phyloP scores from a whole-genome alignment of 1,140 invertebrate species.

The Anoplophora glabripennis region DNA sequence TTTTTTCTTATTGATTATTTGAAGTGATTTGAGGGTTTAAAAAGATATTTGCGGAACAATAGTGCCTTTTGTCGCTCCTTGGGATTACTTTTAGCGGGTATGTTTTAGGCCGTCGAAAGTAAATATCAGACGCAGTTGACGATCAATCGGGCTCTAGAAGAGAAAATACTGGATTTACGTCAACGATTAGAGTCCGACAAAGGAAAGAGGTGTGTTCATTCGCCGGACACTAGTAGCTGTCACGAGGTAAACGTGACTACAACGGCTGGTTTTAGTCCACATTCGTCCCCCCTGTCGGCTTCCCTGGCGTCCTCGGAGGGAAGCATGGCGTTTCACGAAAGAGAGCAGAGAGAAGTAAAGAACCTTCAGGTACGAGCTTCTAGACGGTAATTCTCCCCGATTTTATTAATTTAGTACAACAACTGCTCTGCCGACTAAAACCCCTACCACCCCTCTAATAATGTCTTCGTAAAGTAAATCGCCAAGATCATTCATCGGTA shows the following conservation, averaged over 20 bases:
- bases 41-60: not conserved
- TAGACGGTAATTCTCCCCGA: too few species aligned
- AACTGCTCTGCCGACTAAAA: too few species aligned
- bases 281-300: conserved; percentile 54
- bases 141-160: conserved; percentile 65
- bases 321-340: conserved; percentile 50
- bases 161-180: conserved; percentile 62
- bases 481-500: too few species aligned
- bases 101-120: conserved; percentile 61
- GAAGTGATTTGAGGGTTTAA: too few species aligned
- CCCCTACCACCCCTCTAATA: too few species aligned
- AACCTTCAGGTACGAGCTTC: conserved; percentile 47
- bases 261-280: conserved; percentile 46
- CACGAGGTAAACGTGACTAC: conserved; percentile 52
- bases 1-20: too few species aligned
- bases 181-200: conserved; percentile 52
- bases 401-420: too few species aligned
- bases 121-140: conserved; percentile 69
- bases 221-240: conserved; percentile 44
- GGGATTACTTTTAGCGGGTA: not conserved
- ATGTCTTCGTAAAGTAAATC: too few species aligned
- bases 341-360: conserved; percentile 48
- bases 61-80: not conserved
- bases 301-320: conserved; percentile 58
- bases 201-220: conserved; percentile 29